Evolutionary conservation across 2,888 invertebrate genomes (phyloP).

Genomic region (Cabera pusaria): DNA sequence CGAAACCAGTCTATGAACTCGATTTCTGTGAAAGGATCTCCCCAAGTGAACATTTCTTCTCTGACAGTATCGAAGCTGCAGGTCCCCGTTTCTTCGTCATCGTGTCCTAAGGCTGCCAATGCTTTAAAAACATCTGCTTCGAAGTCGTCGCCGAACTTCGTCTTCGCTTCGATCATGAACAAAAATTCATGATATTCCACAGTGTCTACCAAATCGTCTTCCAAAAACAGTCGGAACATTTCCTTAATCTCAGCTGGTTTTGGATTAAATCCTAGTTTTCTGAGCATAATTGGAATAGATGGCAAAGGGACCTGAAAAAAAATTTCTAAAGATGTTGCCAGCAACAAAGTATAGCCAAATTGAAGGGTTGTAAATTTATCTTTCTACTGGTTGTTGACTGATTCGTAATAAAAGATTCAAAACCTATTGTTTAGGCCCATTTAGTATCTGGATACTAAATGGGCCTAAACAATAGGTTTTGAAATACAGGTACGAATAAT

Average conservation of each 20-base stretch:
- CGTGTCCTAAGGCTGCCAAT: slow-evolving; percentile 62
- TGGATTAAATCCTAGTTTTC: slow-evolving; percentile 72
- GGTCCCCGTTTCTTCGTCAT: slow-evolving; percentile 61
- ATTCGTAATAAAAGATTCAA: slow-evolving; percentile 9
- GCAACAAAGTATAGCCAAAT: slow-evolving; percentile 9
- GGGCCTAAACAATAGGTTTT: too few relatives aligned
- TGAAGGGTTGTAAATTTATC: slow-evolving; percentile 9
- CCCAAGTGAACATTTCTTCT: slow-evolving; percentile 65
- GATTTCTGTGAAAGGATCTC: slow-evolving; percentile 61
- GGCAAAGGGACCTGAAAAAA: slow-evolving; percentile 53
- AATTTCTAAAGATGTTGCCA: too few relatives aligned
- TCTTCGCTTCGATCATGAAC: slow-evolving; percentile 74
- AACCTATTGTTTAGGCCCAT: slow-evolving; percentile 14
- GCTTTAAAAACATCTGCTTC: slow-evolving; percentile 61
- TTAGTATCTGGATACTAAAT: slow-evolving; percentile 3
- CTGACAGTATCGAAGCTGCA: slow-evolving; percentile 55
- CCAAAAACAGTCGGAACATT: slow-evolving; percentile 57
- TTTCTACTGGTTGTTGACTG: slow-evolving; percentile 9
- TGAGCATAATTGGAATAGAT: slow-evolving; percentile 61
- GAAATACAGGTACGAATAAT: neutral
- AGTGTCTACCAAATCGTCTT: slow-evolving; percentile 69
- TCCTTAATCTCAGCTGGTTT: slow-evolving; percentile 59
- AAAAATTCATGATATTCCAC: slow-evolving; percentile 69
- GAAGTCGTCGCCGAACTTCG: slow-evolving; percentile 68
- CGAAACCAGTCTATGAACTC: slow-evolving; percentile 66